Evolutionary conservation across 2,113 vertebrate species (phyloP).

Genomic region (Myanophis thanlyinensis): DNA sequence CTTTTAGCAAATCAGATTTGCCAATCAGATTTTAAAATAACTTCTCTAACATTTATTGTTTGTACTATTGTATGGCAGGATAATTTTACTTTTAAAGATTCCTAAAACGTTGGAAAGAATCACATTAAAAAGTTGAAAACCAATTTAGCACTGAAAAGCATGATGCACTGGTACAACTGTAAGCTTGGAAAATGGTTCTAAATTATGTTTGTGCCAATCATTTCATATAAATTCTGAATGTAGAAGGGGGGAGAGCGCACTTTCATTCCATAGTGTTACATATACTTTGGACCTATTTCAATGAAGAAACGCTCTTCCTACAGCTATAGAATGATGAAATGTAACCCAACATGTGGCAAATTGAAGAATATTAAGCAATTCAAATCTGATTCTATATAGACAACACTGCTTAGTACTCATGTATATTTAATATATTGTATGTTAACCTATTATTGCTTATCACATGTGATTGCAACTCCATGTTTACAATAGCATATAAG

Average conservation of each 20-base stretch:
- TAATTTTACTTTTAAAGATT: neutral
- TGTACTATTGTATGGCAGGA: neutral
- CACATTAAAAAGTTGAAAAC: neutral
- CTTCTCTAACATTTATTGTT: neutral
- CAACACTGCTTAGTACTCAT: neutral
- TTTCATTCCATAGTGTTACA: neutral
- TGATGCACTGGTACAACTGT: neutral
- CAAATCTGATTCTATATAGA: neutral
- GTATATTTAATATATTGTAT: neutral
- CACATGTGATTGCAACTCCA: neutral
- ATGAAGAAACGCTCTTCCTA: neutral
- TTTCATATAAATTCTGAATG: neutral
- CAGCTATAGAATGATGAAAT: neutral
- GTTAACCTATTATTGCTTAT: neutral
- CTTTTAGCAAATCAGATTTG: neutral
- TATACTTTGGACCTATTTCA: neutral
- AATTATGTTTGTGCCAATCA: neutral
- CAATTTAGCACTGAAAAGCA: neutral
- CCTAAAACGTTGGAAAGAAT: neutral
- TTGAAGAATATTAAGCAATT: neutral
- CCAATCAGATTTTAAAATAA: no score
- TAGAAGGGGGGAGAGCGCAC: neutral
- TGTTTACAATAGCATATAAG: neutral
- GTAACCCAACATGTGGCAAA: neutral
- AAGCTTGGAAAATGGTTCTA: neutral